Evolutionary conservation across 2,797 vertebrate species (phyloP).

Genomic region (Phrynocephalus vlangalii): DNA sequence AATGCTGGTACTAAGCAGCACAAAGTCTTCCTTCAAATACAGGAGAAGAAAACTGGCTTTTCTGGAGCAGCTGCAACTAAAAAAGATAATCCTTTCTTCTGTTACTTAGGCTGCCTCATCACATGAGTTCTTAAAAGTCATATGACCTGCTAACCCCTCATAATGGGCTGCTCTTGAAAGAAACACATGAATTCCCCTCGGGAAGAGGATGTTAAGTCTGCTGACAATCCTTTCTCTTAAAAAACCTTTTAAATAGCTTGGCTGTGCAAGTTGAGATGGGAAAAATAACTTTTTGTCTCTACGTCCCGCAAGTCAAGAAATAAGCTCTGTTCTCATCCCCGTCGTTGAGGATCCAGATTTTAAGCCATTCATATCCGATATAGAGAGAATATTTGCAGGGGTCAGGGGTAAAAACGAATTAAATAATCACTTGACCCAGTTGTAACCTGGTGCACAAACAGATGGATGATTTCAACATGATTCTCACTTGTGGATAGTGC

Average conservation of each 20-base stretch:
- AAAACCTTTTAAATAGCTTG: constrained; percentile 35
- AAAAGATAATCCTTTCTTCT: not conserved
- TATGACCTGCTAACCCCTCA: constrained; percentile 59
- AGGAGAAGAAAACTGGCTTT: not conserved
- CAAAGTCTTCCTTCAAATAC: not conserved
- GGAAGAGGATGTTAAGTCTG: constrained; percentile 39
- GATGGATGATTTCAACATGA: not conserved
- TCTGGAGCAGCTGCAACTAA: not conserved
- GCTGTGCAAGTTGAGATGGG: constrained; percentile 49
- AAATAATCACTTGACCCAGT: not conserved
- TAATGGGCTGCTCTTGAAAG: constrained; percentile 53
- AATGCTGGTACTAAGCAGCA: not conserved
- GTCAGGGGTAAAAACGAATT: not conserved
- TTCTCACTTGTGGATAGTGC: not conserved
- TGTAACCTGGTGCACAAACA: not conserved
- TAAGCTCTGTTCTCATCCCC: not conserved
- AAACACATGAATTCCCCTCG: constrained; percentile 48
- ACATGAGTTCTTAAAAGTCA: constrained; percentile 55
- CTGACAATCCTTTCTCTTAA: constrained; percentile 35
- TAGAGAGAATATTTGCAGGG: not conserved
- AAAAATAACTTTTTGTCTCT: constrained; percentile 18
- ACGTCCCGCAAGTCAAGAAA: constrained; percentile 49
- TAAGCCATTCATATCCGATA: not conserved
- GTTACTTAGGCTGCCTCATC: constrained; percentile 32
- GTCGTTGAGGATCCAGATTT: not conserved